Conservation (phyloP, 2,113 vertebrate species). For the Actinemys pallida region DNA sequence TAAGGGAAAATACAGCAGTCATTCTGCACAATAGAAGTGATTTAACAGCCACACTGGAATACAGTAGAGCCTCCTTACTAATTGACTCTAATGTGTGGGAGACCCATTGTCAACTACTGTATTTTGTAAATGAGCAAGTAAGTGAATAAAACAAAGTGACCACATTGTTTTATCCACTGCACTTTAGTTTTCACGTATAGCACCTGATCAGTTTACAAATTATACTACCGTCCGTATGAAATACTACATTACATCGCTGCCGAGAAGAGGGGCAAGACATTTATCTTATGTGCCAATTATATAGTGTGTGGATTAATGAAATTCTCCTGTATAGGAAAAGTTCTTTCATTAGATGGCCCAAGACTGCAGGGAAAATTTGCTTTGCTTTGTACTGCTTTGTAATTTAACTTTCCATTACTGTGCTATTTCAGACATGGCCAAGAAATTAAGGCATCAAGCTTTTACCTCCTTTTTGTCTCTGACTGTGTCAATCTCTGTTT, state of each 20-base stretch:
- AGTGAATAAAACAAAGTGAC: conserved; percentile 63
- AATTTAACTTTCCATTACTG: background rate
- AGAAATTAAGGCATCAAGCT: accelerated
- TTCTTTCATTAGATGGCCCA: background rate
- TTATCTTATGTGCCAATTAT: background rate
- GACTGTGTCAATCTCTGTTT: conserved; percentile 93
- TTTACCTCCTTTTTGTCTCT: conserved; percentile 95
- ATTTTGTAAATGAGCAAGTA: conserved; percentile 54
- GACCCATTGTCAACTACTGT: conserved; percentile 55
- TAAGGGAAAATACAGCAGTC: conserved; percentile 68
- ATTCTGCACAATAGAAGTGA: conserved; percentile 67
- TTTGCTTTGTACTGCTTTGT: conserved; percentile 19
- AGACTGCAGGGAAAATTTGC: background rate
- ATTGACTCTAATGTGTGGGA: conserved; percentile 67
- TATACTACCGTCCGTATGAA: conserved; percentile 32
- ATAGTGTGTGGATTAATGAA: conserved; percentile 9
- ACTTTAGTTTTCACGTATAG: conserved; percentile 55
- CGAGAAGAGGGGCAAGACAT: background rate
- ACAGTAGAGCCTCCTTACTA: conserved; percentile 65
- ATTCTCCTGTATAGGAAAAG: background rate
- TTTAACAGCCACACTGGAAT: conserved; percentile 70
- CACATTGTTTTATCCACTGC: conserved; percentile 31
- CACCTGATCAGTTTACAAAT: conserved; percentile 40
- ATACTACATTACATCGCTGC: background rate
- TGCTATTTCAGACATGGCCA: background rate